A percentile compares a stretch with the other conserved stretches of the same genome.
phyloP scores from a whole-genome alignment of 2,888 invertebrate genomes.

The Amorpha juglandis region DNA sequence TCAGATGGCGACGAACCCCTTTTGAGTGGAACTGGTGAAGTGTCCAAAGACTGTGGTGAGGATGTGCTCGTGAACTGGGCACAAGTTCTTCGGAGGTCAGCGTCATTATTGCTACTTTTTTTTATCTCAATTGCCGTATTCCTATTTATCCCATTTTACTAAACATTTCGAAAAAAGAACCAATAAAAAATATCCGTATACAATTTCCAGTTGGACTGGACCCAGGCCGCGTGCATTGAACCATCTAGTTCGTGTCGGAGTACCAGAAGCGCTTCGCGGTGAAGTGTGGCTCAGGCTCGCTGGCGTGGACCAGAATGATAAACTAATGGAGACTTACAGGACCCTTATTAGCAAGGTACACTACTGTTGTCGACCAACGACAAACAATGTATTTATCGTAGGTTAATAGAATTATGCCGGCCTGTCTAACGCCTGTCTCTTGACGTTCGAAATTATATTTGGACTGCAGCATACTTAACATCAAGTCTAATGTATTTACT shows the following conservation, averaged over 20 bases:
- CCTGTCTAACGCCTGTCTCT: no score
- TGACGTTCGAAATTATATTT: no score
- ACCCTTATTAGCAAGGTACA: constrained; percentile 97
- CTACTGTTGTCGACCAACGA: no score
- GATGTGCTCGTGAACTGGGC: constrained; percentile 97
- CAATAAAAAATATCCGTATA: background rate
- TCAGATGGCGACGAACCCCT: constrained; percentile 96
- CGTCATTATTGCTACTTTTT: no score
- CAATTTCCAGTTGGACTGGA: constrained; percentile 79
- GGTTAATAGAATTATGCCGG: no score
- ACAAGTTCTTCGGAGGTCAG: constrained; percentile 90
- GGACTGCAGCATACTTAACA: no score
- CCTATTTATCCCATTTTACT: no score
- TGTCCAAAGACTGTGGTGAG: constrained; percentile 97
- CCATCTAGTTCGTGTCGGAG: constrained; percentile 92
- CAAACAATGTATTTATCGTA: no score
- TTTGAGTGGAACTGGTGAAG: constrained; percentile 98
- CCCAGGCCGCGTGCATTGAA: constrained; percentile 93
- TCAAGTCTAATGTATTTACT: no score
- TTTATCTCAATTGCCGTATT: no score
- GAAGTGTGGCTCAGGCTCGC: constrained; percentile 99
- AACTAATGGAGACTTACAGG: constrained; percentile 96
- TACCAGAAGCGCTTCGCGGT: constrained; percentile 97
- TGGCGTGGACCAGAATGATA: constrained; percentile 91
- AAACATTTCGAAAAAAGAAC: no score